Conservation (phyloP, 2,797 vertebrate genomes). For the Muscicapa striata region DNA sequence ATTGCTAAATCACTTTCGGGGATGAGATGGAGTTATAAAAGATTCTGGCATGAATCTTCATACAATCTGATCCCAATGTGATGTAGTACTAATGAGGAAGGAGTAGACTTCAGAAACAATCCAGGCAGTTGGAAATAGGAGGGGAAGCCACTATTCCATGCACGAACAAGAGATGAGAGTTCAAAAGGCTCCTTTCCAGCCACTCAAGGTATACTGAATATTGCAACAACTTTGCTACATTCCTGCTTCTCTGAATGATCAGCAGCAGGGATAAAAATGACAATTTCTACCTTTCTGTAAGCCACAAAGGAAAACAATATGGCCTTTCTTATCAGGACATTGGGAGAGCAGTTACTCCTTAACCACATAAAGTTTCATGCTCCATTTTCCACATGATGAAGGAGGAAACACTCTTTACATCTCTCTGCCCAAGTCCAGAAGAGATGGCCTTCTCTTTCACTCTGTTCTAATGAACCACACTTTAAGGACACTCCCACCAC, state of each 20-base stretch:
- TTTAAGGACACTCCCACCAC: background rate
- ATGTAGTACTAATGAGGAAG: background rate
- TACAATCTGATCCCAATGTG: background rate
- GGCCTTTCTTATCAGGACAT: background rate
- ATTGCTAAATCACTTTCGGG: background rate
- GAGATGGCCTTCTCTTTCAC: background rate
- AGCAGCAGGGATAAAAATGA: background rate
- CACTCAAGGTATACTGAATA: background rate
- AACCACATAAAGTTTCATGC: background rate
- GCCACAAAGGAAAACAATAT: background rate
- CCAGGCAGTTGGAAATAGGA: background rate
- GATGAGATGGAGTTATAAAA: background rate
- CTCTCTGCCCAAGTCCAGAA: background rate
- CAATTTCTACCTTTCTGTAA: background rate
- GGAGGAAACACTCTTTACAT: background rate
- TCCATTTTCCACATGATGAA: background rate
- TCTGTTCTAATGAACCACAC: background rate
- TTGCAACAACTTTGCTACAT: background rate
- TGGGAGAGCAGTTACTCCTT: background rate
- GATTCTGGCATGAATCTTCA: background rate
- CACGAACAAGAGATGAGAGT: background rate
- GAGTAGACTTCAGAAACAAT: background rate
- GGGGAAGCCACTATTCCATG: background rate
- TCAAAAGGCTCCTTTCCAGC: background rate
- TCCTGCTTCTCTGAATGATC: background rate